Evolutionary conservation across 2,797 vertebrate genomes (phyloP).

Genomic region (Hyperoplus lanceolatus): DNA sequence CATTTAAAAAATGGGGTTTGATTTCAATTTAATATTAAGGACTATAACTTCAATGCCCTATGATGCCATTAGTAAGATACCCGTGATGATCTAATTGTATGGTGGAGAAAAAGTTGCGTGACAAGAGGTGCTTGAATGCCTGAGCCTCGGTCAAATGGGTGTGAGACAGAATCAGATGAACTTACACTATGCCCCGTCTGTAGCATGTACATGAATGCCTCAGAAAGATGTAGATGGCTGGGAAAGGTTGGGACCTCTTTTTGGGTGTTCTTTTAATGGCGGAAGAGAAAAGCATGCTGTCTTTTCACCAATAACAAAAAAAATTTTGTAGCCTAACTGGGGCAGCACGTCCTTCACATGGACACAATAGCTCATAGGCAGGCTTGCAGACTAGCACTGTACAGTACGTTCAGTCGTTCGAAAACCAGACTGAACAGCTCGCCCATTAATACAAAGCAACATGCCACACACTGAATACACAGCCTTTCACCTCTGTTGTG

Average conservation of each 20-base stretch:
- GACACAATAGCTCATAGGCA: slow-evolving; percentile 39
- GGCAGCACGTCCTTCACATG: slow-evolving; percentile 50
- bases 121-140: slow-evolving; percentile 7
- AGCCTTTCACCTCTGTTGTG: slow-evolving; percentile 19
- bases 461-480: slow-evolving; percentile 6
- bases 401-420: neutral
- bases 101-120: slow-evolving; percentile 12
- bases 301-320: slow-evolving; percentile 37
- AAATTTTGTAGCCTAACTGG: slow-evolving; percentile 58
- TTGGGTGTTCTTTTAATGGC: slow-evolving; percentile 28
- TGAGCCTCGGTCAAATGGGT: neutral
- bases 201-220: slow-evolving; percentile 36
- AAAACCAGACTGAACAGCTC: slow-evolving; percentile 11
- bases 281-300: slow-evolving; percentile 25
- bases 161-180: slow-evolving; percentile 26
- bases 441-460: slow-evolving; percentile 38
- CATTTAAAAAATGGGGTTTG: neutral
- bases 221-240: slow-evolving; percentile 20
- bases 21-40: neutral
- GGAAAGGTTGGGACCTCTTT: slow-evolving; percentile 46
- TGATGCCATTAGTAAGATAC: neutral
- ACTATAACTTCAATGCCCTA: neutral
- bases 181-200: slow-evolving; percentile 15
- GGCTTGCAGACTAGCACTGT: slow-evolving; percentile 10
- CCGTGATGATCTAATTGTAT: neutral